phyloP scores from a whole-genome alignment of 2,113 vertebrate genomes.

The Glaucomys volans region DNA sequence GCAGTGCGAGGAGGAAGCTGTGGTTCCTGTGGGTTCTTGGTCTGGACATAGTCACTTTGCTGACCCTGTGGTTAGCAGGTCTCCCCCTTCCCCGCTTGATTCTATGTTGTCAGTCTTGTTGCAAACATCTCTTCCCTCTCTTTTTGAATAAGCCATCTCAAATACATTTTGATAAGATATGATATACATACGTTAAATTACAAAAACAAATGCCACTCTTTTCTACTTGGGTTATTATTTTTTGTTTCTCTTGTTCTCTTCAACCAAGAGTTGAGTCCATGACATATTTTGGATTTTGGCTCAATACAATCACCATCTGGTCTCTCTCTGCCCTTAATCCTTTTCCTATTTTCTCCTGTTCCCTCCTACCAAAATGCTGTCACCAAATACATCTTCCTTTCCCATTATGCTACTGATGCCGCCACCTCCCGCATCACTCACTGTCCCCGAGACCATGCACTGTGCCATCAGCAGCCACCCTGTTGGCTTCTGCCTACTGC shows the following conservation, averaged over 20 bases:
- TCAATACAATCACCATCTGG: slow-evolving; percentile 67
- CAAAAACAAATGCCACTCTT: background rate
- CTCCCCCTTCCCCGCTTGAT: background rate
- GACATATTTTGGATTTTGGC: slow-evolving; percentile 67
- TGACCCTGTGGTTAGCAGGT: background rate
- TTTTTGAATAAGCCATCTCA: background rate
- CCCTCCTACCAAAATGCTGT: slow-evolving; percentile 72
- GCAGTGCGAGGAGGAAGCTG: background rate
- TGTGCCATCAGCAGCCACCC: background rate
- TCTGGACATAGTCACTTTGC: too few relatives aligned
- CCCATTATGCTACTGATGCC: background rate
- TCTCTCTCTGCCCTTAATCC: slow-evolving; percentile 63
- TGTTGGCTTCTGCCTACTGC: background rate
- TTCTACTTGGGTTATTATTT: slow-evolving; percentile 43
- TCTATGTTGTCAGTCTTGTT: background rate
- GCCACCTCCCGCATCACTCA: background rate
- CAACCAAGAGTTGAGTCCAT: slow-evolving; percentile 47
- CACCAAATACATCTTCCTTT: slow-evolving; percentile 55
- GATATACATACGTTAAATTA: background rate
- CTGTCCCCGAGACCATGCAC: background rate
- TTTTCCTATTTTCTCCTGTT: slow-evolving; percentile 57
- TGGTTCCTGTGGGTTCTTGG: background rate
- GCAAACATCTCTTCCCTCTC: background rate
- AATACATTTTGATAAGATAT: background rate
- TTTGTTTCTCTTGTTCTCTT: slow-evolving; percentile 3